Evolutionary conservation across 1,140 invertebrate genomes (phyloP).

Genomic region (Drosophila obscura): DNA sequence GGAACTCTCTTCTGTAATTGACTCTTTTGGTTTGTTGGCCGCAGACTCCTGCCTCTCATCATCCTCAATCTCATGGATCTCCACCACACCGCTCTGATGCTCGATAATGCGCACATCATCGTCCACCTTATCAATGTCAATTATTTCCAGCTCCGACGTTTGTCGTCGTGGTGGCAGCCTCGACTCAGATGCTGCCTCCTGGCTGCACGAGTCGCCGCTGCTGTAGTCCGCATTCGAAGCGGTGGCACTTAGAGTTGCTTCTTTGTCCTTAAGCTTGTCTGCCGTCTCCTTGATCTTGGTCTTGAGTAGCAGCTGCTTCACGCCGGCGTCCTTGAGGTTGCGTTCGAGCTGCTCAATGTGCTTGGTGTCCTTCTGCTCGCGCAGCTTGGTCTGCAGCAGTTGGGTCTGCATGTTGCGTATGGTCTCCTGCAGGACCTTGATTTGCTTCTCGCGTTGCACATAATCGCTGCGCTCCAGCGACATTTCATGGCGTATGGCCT

Average conservation of each 20-base stretch:
- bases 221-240: slow-evolving; percentile 59
- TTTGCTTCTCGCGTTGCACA: slow-evolving; percentile 84
- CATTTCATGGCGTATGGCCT: slow-evolving; percentile 97
- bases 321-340: slow-evolving; percentile 85
- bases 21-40: slow-evolving; percentile 26
- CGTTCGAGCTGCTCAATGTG: slow-evolving; percentile 86
- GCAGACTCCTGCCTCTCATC: slow-evolving; percentile 62
- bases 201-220: slow-evolving; percentile 48
- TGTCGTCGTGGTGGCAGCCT: slow-evolving; percentile 9
- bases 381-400: slow-evolving; percentile 87
- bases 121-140: slow-evolving; percentile 76
- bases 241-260: slow-evolving; percentile 25
- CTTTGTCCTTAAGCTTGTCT: slow-evolving; percentile 64
- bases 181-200: slow-evolving; percentile 7
- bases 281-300: slow-evolving; percentile 73
- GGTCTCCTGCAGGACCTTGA: slow-evolving; percentile 87
- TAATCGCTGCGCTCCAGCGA: slow-evolving; percentile 87
- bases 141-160: slow-evolving; percentile 54
- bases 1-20: slow-evolving; percentile 24
- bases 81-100: slow-evolving; percentile 84
- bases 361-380: slow-evolving; percentile 87
- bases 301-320: slow-evolving; percentile 72
- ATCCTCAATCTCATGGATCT: slow-evolving; percentile 84
- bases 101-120: slow-evolving; percentile 79
- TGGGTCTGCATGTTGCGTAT: slow-evolving; percentile 92